Conservation (phyloP, 2,888 invertebrate genomes). For the Pachliopta kotzebuea region DNA sequence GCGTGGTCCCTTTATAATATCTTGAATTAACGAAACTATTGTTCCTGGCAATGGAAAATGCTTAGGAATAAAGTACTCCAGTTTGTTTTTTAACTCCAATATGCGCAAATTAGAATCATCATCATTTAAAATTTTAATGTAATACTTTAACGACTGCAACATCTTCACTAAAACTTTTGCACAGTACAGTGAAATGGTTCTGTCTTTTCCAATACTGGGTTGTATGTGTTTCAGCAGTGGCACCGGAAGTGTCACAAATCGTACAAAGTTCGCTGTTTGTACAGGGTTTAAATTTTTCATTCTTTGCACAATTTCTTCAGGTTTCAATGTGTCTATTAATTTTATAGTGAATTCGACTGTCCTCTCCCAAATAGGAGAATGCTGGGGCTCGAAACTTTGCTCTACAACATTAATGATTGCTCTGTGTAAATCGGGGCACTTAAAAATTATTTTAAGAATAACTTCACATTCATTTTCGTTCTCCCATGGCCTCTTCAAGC, state of each 20-base stretch:
- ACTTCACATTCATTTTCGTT: conserved; percentile 83
- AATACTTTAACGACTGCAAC: conserved; percentile 72
- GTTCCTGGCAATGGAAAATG: conserved; percentile 62
- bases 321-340: conserved; percentile 68
- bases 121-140: conserved; percentile 73
- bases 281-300: conserved; percentile 63
- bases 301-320: conserved; percentile 71
- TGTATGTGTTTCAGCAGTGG: conserved; percentile 71
- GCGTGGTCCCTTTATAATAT: conserved; percentile 44
- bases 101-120: conserved; percentile 47
- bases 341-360: conserved; percentile 68
- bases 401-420: conserved; percentile 81
- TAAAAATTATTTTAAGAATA: conserved; percentile 81
- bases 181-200: conserved; percentile 67
- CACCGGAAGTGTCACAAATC: conserved; percentile 73
- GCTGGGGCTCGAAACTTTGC: conserved; percentile 81
- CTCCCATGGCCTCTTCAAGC: conserved; percentile 85
- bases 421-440: conserved; percentile 87
- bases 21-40: conserved; percentile 58
- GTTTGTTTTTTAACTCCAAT: conserved; percentile 57
- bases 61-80: conserved; percentile 70
- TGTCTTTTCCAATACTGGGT: conserved; percentile 55
- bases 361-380: conserved; percentile 77
- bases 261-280: conserved; percentile 77
- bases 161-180: conserved; percentile 78